Evolutionary conservation across 2,888 invertebrate species (phyloP).

Genomic region (Eupsilia transversa): DNA sequence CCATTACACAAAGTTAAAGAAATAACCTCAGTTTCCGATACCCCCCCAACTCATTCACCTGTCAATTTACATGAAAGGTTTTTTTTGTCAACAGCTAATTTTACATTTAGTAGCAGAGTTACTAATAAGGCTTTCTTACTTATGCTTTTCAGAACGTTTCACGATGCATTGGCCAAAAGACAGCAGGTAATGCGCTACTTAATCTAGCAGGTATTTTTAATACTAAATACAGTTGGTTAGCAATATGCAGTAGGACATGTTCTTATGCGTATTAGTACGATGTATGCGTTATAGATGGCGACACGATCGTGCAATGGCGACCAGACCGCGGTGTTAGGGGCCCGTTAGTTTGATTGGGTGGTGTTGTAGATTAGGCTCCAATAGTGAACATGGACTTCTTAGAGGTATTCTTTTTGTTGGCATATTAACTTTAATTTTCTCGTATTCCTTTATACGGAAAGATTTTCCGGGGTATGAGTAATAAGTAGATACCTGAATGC

Average conservation of each 20-base stretch:
- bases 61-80: background rate
- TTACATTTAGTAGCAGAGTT: too few species aligned
- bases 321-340: constrained; percentile 68
- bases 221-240: constrained; percentile 56
- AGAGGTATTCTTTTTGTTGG: background rate
- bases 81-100: background rate
- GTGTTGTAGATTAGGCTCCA: constrained; percentile 31
- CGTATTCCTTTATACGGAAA: background rate
- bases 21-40: background rate
- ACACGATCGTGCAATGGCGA: constrained; percentile 75
- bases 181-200: constrained; percentile 22
- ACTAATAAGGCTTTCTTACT: too few species aligned
- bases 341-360: constrained; percentile 66
- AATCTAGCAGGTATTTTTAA: constrained; percentile 42
- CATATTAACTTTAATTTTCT: background rate
- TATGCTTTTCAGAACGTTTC: too few species aligned
- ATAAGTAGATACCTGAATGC: background rate
- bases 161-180: constrained; percentile 33
- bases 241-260: constrained; percentile 54
- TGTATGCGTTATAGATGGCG: constrained; percentile 69
- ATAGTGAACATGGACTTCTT: constrained; percentile 2
- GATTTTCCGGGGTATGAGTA: background rate
- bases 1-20: background rate
- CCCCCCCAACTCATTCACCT: background rate
- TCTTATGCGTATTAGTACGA: constrained; percentile 61